Base-by-base conservation (phyloP, 2,888 invertebrate species). In the Baronia brevicornis region DNA sequence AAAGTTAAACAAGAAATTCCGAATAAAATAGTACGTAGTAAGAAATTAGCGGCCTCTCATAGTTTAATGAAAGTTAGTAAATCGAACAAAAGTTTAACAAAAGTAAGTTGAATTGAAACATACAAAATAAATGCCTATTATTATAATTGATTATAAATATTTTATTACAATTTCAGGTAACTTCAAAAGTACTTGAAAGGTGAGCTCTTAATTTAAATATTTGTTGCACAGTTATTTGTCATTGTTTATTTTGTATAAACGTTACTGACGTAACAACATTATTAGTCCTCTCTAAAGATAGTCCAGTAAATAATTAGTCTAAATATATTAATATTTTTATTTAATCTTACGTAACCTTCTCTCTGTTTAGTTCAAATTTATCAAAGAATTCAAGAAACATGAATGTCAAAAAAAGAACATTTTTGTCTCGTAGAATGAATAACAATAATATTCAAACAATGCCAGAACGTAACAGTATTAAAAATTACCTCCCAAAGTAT, bases 171-270 rank as follows among this genome's bases (percentile, higher is more conserved):
- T 72, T 70, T 14, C 53, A 77, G 77, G 61, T 58, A 19, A 36
- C 58, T 7, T 57, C 66, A 1, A 74, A 67, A 42, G 43, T 58
- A 24, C 34, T 40, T 9, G 33, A 54, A 24, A 62, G 66, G 75
- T 70, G 57, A 42, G 52, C 36, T 17, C 4, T 2, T 14, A 17
- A 27, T 12, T 9, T 12, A 22, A 14, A n/a, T n/a, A n/a, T n/a
- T n/a, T n/a, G n/a, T n/a, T n/a, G n/a, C n/a, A n/a, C n/a, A n/a
- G n/a, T n/a, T n/a, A n/a, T n/a, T n/a, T n/a, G n/a, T n/a, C n/a
- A n/a, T n/a, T n/a, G n/a, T n/a, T n/a, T n/a, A n/a, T n/a, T n/a
- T n/a, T n/a, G n/a, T n/a, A n/a, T n/a, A n/a, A n/a, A n/a, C n/a
- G n/a, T n/a, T n/a, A n/a, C n/a, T n/a, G n/a, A n/a, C n/a, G n/a